Percentiles rank a stretch among this genome's conserved stretches.
phyloP scores from a whole-genome alignment of 2,113 vertebrate species.

The Datnioides undecimradiatus region DNA sequence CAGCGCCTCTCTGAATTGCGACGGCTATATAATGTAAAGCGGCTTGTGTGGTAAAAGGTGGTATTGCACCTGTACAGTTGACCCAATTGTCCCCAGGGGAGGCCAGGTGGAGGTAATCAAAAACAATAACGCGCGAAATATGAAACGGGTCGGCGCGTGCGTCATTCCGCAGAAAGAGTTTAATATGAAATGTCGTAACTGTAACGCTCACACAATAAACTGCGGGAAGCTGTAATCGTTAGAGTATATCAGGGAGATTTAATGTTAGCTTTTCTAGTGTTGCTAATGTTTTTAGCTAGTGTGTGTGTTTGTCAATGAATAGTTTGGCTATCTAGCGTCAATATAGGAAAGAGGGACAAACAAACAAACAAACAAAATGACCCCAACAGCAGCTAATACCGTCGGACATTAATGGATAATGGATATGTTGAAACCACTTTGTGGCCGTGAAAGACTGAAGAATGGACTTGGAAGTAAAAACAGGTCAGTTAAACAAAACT shows the following conservation, averaged over 20 bases:
- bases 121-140: background rate
- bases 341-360: background rate
- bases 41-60: background rate
- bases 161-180: background rate
- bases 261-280: background rate
- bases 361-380: background rate
- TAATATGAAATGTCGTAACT: background rate
- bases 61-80: background rate
- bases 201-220: background rate
- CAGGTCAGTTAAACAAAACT: background rate
- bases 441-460: background rate
- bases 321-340: background rate
- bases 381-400: too few species aligned
- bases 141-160: background rate
- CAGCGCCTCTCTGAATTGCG: background rate
- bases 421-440: background rate
- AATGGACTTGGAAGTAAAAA: background rate
- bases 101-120: background rate
- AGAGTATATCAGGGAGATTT: too few species aligned
- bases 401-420: background rate
- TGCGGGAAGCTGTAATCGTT: too few species aligned
- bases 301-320: too few species aligned
- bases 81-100: background rate
- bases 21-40: background rate
- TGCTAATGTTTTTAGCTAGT: too few species aligned